Conservation (phyloP, 1,140 invertebrate genomes). For the Panagrolaimus sp. region DNA sequence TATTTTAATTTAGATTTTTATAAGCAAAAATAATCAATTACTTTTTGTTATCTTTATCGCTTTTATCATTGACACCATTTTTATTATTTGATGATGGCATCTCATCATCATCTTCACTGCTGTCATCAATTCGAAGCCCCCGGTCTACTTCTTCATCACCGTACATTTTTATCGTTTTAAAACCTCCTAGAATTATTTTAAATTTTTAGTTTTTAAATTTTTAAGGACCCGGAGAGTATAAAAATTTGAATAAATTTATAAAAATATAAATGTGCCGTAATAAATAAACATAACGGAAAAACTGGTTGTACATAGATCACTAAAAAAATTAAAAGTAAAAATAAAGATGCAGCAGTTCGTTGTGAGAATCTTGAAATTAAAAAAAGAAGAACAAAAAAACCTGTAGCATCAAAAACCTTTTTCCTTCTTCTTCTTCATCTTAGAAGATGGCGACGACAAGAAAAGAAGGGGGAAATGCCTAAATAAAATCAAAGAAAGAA, state of each 20-base stretch:
- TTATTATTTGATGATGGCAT: neutral
- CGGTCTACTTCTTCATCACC: neutral
- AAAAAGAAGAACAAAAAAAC: too few relatives aligned
- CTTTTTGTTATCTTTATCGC: neutral
- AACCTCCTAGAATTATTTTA: neutral
- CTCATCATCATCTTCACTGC: neutral
- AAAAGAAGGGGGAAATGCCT: too few relatives aligned
- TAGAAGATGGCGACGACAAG: too few relatives aligned
- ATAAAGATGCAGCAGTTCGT: too few relatives aligned
- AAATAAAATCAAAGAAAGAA: too few relatives aligned
- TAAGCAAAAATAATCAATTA: neutral
- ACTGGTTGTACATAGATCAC: too few relatives aligned
- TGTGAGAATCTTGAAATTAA: too few relatives aligned
- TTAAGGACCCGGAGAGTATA: too few relatives aligned
- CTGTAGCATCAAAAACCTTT: too few relatives aligned
- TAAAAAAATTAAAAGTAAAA: too few relatives aligned
- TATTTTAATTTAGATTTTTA: neutral
- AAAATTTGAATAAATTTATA: neutral
- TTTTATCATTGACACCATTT: neutral
- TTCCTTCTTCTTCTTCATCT: too few relatives aligned
- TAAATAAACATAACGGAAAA: neutral
- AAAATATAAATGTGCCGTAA: neutral
- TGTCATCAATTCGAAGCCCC: neutral
- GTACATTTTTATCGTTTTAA: neutral
- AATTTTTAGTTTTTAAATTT: too few relatives aligned